Conservation (phyloP, 2,888 invertebrate genomes). For the Nymphalis urticae region DNA sequence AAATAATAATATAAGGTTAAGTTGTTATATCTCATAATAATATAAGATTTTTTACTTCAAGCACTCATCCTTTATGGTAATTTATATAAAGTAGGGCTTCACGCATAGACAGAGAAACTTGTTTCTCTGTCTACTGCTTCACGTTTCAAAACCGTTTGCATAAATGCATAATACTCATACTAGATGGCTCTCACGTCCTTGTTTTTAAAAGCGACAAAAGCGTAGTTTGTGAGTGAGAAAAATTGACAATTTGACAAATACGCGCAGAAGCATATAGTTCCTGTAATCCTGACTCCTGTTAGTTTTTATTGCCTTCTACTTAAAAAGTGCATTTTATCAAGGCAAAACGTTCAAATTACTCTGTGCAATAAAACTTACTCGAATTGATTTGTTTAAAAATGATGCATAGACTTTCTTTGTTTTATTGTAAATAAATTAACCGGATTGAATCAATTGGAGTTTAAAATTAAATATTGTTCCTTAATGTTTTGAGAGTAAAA, state of each 20-base stretch:
- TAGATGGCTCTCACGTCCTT: slow-evolving; percentile 12
- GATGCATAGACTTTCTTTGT: slow-evolving; percentile 1
- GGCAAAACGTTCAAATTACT: not conserved
- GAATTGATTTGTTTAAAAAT: slow-evolving; percentile 7
- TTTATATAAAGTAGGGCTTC: too few species aligned
- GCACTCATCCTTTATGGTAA: not conserved
- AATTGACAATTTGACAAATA: slow-evolving; percentile 33
- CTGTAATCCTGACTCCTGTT: slow-evolving; percentile 7
- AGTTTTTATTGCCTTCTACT: slow-evolving; percentile 16
- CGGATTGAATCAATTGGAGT: slow-evolving; percentile 28
- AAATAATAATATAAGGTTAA: too few species aligned
- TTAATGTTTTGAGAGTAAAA: slow-evolving; percentile 9
- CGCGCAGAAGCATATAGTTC: slow-evolving; percentile 28
- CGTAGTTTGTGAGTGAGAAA: slow-evolving; percentile 20
- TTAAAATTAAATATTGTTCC: slow-evolving; percentile 22
- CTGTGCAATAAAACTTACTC: not conserved
- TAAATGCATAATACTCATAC: not conserved
- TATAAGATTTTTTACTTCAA: not conserved
- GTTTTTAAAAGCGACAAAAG: slow-evolving; percentile 19
- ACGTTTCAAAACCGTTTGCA: too few species aligned
- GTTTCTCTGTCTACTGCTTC: too few species aligned
- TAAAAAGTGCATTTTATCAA: slow-evolving; percentile 11
- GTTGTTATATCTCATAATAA: too few species aligned
- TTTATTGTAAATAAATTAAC: slow-evolving; percentile 24
- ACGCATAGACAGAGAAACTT: too few species aligned